Evolutionary conservation across 2,888 invertebrate species (phyloP).

Genomic region (Agrotis clavis): DNA sequence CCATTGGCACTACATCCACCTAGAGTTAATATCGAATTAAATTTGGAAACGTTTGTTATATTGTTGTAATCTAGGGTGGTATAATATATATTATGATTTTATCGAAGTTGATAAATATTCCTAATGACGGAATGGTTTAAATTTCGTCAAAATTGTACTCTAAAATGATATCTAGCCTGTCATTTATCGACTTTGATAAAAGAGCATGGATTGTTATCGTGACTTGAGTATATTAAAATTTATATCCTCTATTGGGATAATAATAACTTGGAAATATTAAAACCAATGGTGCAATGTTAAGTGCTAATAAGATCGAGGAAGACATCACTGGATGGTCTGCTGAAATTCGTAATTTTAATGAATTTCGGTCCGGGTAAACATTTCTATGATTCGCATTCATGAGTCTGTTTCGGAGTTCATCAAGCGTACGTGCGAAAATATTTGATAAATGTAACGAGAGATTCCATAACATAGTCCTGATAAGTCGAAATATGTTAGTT

Average conservation of each 20-base stretch:
- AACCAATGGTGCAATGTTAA: slow-evolving; percentile 64
- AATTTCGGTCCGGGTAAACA: slow-evolving; percentile 39
- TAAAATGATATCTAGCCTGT: slow-evolving; percentile 15
- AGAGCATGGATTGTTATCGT: slow-evolving; percentile 46
- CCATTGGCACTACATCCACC: slow-evolving; percentile 45
- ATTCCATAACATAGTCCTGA: slow-evolving; percentile 70
- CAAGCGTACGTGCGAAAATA: slow-evolving; percentile 69
- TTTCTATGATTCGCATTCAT: slow-evolving; percentile 64
- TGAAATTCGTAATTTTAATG: slow-evolving; percentile 44
- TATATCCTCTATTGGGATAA: slow-evolving; percentile 61
- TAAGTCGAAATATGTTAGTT: slow-evolving; percentile 68
- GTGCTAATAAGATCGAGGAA: slow-evolving; percentile 34
- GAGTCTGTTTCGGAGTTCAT: slow-evolving; percentile 80
- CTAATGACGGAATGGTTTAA: slow-evolving; percentile 20
- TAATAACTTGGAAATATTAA: slow-evolving; percentile 49
- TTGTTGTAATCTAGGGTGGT: slow-evolving; percentile 52
- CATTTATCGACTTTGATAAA: slow-evolving; percentile 52
- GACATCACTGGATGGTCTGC: slow-evolving; percentile 27
- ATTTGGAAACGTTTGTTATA: slow-evolving; percentile 56
- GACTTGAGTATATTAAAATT: slow-evolving; percentile 53
- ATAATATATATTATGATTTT: slow-evolving; percentile 29
- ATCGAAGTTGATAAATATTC: slow-evolving; percentile 53
- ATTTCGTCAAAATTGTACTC: slow-evolving; percentile 24
- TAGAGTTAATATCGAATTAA: slow-evolving; percentile 51
- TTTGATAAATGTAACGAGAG: slow-evolving; percentile 67